A percentile compares a stretch with the other conserved stretches of the same genome.
phyloP scores from a whole-genome alignment of 2,888 invertebrate species.

The Erannis defoliaria region DNA sequence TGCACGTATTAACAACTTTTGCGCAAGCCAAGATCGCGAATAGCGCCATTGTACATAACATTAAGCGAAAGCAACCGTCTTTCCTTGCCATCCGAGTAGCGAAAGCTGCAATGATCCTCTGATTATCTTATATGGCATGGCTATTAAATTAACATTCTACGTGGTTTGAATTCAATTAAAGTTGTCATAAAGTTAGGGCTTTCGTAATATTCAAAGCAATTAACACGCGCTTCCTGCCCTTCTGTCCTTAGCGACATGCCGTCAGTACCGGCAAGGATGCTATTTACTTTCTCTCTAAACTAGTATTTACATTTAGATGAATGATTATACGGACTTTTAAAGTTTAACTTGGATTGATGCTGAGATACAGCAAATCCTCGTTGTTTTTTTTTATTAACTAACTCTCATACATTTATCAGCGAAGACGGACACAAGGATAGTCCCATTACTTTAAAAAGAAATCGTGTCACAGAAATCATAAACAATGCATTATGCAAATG shows the following conservation, averaged over 20 bases:
- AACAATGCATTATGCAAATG: slow-evolving; percentile 56
- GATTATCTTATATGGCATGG: slow-evolving; percentile 37
- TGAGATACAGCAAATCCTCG: background rate
- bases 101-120: slow-evolving; percentile 39
- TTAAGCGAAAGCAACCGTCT: slow-evolving; percentile 40
- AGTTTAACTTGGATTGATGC: slow-evolving; percentile 9
- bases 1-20: slow-evolving; percentile 21
- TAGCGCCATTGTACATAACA: slow-evolving; percentile 39
- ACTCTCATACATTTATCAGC: background rate
- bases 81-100: slow-evolving; percentile 32
- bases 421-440: background rate
- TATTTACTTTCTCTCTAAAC: slow-evolving; percentile 34
- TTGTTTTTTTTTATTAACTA: no score
- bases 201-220: slow-evolving; percentile 26
- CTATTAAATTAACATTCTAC: slow-evolving; percentile 37
- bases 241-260: slow-evolving; percentile 20
- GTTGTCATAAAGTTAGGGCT: slow-evolving; percentile 32
- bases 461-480: slow-evolving; percentile 62
- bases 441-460: slow-evolving; percentile 31
- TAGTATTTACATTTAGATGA: background rate
- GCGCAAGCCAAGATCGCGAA: slow-evolving; percentile 23
- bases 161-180: slow-evolving; percentile 29
- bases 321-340: slow-evolving; percentile 34
- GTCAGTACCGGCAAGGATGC: slow-evolving; percentile 17
- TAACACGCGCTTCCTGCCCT: slow-evolving; percentile 28